Evolutionary conservation across 2,797 vertebrate genomes (phyloP).

Genomic region (Spinus pinus): DNA sequence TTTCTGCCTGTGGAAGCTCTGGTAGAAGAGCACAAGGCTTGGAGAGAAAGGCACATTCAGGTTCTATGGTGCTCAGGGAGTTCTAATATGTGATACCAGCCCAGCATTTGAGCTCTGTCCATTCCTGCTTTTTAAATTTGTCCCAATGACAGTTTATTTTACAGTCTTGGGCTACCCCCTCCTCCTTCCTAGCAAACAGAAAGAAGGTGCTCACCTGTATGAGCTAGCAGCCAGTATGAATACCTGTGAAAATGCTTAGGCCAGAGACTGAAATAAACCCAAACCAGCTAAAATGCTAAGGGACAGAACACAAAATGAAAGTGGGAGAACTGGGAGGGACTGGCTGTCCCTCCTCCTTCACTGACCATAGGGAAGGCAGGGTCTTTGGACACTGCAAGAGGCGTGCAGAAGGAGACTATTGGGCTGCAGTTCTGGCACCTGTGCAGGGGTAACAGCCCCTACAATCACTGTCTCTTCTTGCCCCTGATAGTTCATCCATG

Average conservation of each 20-base stretch:
- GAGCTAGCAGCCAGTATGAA: background rate
- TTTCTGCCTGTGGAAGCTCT: background rate
- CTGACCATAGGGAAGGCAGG: background rate
- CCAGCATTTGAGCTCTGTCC: background rate
- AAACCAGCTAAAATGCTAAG: background rate
- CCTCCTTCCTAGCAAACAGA: background rate
- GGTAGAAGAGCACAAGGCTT: background rate
- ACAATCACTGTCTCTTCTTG: background rate
- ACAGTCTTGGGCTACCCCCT: background rate
- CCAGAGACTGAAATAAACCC: background rate
- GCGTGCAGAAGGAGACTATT: background rate
- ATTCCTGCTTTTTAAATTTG: background rate
- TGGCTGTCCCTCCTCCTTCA: background rate
- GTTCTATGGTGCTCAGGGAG: background rate
- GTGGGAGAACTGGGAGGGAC: background rate
- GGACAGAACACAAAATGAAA: background rate
- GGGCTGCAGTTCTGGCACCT: background rate
- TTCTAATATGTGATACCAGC: background rate
- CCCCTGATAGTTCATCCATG: conserved; percentile 88
- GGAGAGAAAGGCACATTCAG: background rate
- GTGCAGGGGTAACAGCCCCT: background rate
- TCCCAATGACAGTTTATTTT: background rate
- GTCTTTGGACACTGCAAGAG: background rate
- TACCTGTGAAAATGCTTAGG: background rate
- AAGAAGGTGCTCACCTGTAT: background rate